Conservation (phyloP, 2,888 invertebrate genomes). For the Luperina testacea region DNA sequence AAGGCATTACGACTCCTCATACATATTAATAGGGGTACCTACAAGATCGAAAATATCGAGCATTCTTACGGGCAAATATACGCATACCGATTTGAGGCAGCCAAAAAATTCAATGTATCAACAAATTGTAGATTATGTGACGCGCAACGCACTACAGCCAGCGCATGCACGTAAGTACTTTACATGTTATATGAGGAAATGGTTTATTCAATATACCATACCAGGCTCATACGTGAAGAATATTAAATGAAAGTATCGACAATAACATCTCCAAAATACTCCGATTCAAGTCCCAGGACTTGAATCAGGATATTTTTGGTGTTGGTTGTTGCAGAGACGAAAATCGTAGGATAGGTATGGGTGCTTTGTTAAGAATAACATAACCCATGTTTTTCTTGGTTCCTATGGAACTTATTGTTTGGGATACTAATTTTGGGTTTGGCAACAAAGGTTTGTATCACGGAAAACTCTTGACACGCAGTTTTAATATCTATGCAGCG, state of each 20-base stretch:
- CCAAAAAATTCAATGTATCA: conserved; percentile 40
- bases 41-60: conserved; percentile 36
- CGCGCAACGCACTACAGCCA: conserved; percentile 23
- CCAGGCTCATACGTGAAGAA: conserved; percentile 20
- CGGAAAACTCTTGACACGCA: too few relatives aligned
- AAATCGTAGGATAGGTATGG: not conserved
- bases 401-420: not conserved
- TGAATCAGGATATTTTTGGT: not conserved
- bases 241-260: conserved; percentile 44
- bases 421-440: not conserved
- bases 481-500: too few relatives aligned
- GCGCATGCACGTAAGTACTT: conserved; percentile 28
- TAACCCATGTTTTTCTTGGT: not conserved
- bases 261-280: conserved; percentile 14
- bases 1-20: conserved; percentile 47
- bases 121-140: conserved; percentile 38
- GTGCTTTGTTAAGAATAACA: not conserved
- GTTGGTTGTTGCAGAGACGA: not conserved
- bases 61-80: conserved; percentile 44
- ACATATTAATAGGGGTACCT: conserved; percentile 52
- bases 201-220: conserved; percentile 48
- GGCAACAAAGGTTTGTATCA: too few relatives aligned
- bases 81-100: conserved; percentile 29
- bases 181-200: conserved; percentile 35
- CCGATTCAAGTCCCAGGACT: not conserved